These are phyloP conservation scores for Illadopsis cleaveri DNA, from an alignment of 2,113 vertebrate species.

Conservation along the genomic window DNA sequence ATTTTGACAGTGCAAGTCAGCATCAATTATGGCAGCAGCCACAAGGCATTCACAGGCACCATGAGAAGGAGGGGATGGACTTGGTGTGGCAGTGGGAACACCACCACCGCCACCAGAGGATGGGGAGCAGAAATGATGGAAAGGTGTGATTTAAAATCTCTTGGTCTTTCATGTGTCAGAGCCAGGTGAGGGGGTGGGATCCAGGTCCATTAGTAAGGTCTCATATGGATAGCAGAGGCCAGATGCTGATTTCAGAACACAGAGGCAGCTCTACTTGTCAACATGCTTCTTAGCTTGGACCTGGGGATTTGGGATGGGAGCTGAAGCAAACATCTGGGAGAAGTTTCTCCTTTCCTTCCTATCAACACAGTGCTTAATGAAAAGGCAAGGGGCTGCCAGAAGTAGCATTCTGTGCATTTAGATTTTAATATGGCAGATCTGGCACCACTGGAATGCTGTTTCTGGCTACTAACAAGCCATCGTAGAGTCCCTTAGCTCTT, in stretches of 20 bases:
- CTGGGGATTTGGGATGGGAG: accelerated
- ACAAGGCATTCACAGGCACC: accelerated
- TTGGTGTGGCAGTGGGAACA: not conserved
- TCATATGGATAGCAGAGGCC: not conserved
- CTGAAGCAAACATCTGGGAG: not conserved
- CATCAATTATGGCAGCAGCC: accelerated
- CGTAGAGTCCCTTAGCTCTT: not conserved
- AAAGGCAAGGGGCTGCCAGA: not conserved
- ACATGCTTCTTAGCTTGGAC: not conserved
- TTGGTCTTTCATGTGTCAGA: not conserved
- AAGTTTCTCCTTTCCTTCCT: not conserved
- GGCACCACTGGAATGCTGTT: not conserved
- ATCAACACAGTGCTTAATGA: not conserved
- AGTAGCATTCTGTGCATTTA: not conserved
- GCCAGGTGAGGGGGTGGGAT: accelerated
- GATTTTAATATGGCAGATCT: not conserved
- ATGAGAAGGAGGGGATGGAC: accelerated
- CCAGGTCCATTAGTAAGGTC: not conserved
- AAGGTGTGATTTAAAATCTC: accelerated
- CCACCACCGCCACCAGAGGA: not conserved
- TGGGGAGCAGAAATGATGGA: not conserved
- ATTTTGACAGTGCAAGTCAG: accelerated
- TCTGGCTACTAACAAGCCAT: not conserved
- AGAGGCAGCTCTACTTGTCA: not conserved
- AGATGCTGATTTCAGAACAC: not conserved